Percentiles rank a stretch among this genome's conserved stretches.
Conservation (phyloP, 1,140 invertebrate species). For the Chironomus striatipennis region DNA sequence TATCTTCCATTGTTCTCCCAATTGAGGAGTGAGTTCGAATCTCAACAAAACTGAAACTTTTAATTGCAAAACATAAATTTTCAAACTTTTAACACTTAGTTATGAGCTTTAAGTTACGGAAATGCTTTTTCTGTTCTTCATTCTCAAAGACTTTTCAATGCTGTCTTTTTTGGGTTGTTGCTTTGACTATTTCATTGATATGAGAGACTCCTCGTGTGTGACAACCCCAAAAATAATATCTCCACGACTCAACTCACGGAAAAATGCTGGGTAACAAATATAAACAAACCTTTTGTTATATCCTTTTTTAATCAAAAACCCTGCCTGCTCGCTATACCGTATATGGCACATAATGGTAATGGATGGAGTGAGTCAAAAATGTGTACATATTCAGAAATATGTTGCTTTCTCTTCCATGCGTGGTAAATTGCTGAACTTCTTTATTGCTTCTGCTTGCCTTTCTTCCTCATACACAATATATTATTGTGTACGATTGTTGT, state of each 20-base stretch:
- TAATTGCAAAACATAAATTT: no score
- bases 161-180: neutral
- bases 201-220: neutral
- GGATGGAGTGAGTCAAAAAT: neutral
- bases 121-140: no score
- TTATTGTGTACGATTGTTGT: neutral
- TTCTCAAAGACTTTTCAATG: no score
- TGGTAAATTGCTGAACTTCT: constrained; percentile 18
- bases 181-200: neutral
- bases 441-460: neutral
- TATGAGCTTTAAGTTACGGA: no score
- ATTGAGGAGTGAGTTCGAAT: no score
- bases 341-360: neutral
- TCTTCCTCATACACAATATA: neutral
- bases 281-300: constrained; percentile 24
- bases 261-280: constrained; percentile 11
- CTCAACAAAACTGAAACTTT: no score
- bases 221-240: neutral
- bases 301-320: constrained; percentile 23
- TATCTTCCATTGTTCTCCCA: no score
- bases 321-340: neutral
- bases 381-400: neutral
- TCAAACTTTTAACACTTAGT: no score
- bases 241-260: neutral
- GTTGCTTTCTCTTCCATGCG: constrained; percentile 17